Conservation (phyloP, 2,888 invertebrate genomes). For the Fragum whitleyi region DNA sequence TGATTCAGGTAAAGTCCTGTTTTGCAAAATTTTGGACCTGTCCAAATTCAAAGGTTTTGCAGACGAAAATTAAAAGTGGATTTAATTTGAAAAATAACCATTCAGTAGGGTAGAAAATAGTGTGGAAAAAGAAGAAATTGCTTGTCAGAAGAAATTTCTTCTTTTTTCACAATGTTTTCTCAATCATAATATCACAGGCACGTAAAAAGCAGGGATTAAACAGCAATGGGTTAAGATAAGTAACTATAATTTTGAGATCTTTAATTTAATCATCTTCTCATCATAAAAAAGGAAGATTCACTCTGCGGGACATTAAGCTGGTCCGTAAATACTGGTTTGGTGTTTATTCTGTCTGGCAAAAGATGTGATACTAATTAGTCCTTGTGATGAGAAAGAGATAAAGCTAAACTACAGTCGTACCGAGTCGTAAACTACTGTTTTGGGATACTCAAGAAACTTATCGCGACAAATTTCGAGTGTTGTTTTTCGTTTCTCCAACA, state of each 20-base stretch:
- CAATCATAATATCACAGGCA: too few species aligned
- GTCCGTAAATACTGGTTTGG: conserved; percentile 9
- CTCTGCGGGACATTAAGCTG: background rate
- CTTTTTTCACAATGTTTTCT: too few species aligned
- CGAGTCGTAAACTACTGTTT: conserved; percentile 20
- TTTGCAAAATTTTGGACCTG: too few species aligned
- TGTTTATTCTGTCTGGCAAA: conserved; percentile 14
- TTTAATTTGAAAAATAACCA: too few species aligned
- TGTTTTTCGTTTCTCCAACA: conserved; percentile 25
- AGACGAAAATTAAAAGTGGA: too few species aligned
- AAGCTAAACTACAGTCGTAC: conserved; percentile 15
- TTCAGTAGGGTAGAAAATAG: too few species aligned
- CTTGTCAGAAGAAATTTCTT: too few species aligned
- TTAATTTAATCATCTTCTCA: background rate
- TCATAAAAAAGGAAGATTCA: conserved; percentile 6
- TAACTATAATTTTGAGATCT: background rate
- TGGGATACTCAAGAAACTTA: conserved; percentile 22
- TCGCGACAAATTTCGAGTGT: conserved; percentile 24
- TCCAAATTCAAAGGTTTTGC: too few species aligned
- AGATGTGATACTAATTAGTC: conserved; percentile 14
- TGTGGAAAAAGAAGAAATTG: too few species aligned
- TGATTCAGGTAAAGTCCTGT: too few species aligned
- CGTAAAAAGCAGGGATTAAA: too few species aligned
- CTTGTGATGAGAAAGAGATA: conserved; percentile 5
- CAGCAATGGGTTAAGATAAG: too few species aligned